phyloP scores from a whole-genome alignment of 2,113 vertebrate genomes.

The Siphamia tubifer region DNA sequence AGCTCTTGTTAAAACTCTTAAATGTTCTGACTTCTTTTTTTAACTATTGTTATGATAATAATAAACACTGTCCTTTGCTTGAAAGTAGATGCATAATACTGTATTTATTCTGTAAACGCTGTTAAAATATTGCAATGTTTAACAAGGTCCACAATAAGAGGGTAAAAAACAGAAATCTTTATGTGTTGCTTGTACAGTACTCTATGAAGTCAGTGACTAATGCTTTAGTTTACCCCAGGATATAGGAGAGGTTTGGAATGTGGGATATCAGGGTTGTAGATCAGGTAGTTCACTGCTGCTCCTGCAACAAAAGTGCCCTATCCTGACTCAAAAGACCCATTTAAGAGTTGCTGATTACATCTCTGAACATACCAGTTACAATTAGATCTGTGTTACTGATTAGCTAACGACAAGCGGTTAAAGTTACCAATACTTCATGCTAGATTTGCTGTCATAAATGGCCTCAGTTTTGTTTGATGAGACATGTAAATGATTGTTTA shows the following conservation, averaged over 20 bases:
- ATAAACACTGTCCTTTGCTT: too few species aligned
- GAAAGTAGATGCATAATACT: too few species aligned
- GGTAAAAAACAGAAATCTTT: neutral
- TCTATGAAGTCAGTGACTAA: constrained; percentile 44
- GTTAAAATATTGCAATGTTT: neutral
- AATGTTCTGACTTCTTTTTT: too few species aligned
- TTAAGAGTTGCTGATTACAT: constrained; percentile 69
- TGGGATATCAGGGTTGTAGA: constrained; percentile 62
- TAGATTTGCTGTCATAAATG: constrained; percentile 3
- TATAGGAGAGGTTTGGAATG: constrained; percentile 68
- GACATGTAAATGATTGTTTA: constrained; percentile 14
- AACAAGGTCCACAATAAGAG: neutral
- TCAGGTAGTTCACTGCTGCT: constrained; percentile 42
- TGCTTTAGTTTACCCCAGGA: constrained; percentile 31
- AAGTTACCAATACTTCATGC: constrained; percentile 51
- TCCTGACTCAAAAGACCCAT: constrained; percentile 60
- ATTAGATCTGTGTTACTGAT: constrained; percentile 76
- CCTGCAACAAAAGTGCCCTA: constrained; percentile 26
- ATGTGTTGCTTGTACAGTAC: neutral
- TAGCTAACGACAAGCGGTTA: constrained; percentile 53
- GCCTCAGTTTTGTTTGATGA: constrained; percentile 23
- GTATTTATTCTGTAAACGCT: too few species aligned
- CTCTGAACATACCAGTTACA: constrained; percentile 69
- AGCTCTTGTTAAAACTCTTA: too few species aligned
- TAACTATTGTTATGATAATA: too few species aligned